phyloP scores from a whole-genome alignment of 2,797 vertebrate genomes.

The Synaphobranchus kaupii region DNA sequence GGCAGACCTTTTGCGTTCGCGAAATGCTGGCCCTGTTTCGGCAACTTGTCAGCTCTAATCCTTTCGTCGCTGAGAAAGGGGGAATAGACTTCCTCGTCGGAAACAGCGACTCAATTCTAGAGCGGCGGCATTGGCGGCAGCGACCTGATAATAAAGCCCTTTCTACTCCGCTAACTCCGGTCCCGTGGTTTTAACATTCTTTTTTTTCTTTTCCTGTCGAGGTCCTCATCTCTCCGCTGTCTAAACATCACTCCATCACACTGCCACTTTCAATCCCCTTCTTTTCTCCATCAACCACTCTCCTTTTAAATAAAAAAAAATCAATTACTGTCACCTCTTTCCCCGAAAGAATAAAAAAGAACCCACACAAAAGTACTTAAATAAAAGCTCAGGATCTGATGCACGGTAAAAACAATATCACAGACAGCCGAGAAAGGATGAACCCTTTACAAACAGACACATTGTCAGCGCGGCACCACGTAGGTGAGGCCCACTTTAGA shows the following conservation, averaged over 20 bases:
- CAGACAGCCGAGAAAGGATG: slow-evolving; percentile 31
- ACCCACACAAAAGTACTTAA: not conserved
- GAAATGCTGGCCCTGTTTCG: slow-evolving; percentile 73
- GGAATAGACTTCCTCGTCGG: slow-evolving; percentile 68
- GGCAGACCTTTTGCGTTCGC: slow-evolving; percentile 84
- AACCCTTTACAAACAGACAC: slow-evolving; percentile 28
- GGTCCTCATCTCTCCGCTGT: not conserved
- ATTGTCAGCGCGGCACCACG: not conserved
- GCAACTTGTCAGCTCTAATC: slow-evolving; percentile 75
- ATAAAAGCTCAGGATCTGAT: not conserved
- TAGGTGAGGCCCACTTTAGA: not conserved
- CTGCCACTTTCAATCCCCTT: not conserved
- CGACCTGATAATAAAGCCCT: slow-evolving; percentile 45
- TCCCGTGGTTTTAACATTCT: slow-evolving; percentile 40
- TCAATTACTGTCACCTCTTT: slow-evolving; percentile 46
- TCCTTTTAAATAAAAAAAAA: slow-evolving; percentile 54
- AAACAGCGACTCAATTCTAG: slow-evolving; percentile 62
- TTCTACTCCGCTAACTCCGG: slow-evolving; percentile 36
- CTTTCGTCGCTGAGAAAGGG: slow-evolving; percentile 63
- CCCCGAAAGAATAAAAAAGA: slow-evolving; percentile 19
- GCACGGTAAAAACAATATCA: not conserved
- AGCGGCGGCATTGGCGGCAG: slow-evolving; percentile 33
- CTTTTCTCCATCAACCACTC: not conserved
- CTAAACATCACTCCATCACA: slow-evolving; percentile 7
- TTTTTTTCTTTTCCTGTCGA: not conserved